A percentile compares a stretch with the other conserved stretches of the same genome.
Conservation (phyloP, 2,888 invertebrate genomes). For the Xestia ashworthii region DNA sequence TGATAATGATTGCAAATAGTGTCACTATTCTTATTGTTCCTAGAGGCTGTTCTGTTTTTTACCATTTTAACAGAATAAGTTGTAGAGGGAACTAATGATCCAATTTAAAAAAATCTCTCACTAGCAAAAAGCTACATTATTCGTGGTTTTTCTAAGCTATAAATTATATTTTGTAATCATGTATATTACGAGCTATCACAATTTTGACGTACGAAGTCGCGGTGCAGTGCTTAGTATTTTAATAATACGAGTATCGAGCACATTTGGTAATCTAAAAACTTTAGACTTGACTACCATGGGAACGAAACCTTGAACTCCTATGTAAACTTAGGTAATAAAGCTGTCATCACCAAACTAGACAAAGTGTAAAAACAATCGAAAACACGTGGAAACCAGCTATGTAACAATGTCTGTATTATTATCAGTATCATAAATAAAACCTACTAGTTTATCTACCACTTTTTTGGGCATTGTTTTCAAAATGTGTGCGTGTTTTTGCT, state of each 20-base stretch:
- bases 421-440: conserved; percentile 13
- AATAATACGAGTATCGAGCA: background rate
- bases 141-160: no score
- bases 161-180: no score
- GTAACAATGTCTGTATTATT: conserved; percentile 47
- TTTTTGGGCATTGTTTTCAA: background rate
- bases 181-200: no score
- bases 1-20: no score
- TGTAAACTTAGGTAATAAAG: conserved; percentile 25
- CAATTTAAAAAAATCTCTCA: no score
- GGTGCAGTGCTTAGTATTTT: background rate
- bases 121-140: no score
- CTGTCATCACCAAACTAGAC: conserved; percentile 36
- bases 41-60: no score
- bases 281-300: background rate
- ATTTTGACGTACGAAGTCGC: no score
- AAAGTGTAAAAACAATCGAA: conserved; percentile 36
- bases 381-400: conserved; percentile 49
- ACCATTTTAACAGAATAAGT: no score
- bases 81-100: no score
- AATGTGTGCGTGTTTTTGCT: conserved; percentile 7
- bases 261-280: background rate
- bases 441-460: background rate
- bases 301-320: conserved; percentile 43
- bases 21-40: no score